Base-by-base conservation (phyloP, 1,140 invertebrate species). In the Radopholus similis region DNA sequence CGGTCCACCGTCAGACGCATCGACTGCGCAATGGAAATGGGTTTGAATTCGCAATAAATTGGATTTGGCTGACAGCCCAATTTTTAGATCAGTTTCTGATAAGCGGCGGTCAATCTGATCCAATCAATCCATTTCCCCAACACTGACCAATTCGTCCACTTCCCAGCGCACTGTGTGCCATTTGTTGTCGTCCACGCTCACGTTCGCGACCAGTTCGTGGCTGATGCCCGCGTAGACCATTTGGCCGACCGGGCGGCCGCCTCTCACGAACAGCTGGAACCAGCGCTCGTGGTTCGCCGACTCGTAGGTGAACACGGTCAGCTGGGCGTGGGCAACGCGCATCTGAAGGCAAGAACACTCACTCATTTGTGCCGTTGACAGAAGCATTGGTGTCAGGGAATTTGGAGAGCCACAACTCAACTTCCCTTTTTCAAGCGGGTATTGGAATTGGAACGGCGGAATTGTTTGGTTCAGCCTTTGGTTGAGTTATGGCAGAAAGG, bases 111-210 rank as follows among this genome's bases (percentile, higher is more conserved):
- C n/a, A n/a, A n/a, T n/a, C n/a, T n/a, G n/a, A n/a, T n/a, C n/a
- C n/a, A n/a, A n/a, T n/a, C n/a, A n/a, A n/a, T n/a, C n/a, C n/a
- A n/a, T n/a, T n/a, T n/a, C n/a, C n/a, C n/a, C n/a, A n/a, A n/a
- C 26, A 9, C 55, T 42, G 6, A 57, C 34, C 55, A 57, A 8
- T n/a, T 60, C 65, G 64, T 77, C 74, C 6, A 76, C 75, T 58
- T 81, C 78, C 78, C 78, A 81, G 40, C 75, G 72, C 1, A 81
- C 62, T 18, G 72, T 35, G 66, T 81, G 78, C 81, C 81, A 81
- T 66, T 62, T 40, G 54, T 69, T 59, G 57, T 77, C 73, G 37
- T 82, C 68, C 8, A 78, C 30, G 6, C 6, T 42, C 9, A 62
- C 8, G 42, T 71, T 68, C 47, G 55, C 68, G 4, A 77, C 49